Evolutionary conservation across 2,888 invertebrate genomes (phyloP), one percentile per base, ranked within the genome.

Genomic region (Trypoxylon attenuatum): DNA sequence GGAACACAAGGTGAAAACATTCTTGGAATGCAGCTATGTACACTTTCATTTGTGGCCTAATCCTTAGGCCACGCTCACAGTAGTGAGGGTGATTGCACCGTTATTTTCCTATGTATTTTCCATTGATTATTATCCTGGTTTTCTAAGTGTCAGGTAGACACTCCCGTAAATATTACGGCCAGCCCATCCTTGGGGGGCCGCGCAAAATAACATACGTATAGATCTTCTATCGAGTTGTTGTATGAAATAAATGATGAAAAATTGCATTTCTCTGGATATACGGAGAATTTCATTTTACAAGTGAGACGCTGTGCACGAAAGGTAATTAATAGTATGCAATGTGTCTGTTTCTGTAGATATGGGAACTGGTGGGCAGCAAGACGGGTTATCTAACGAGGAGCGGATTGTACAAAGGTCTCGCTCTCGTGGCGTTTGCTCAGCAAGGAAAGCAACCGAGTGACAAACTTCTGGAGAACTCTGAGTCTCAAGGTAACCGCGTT

Each of bases 401-500:
- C 22, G 88, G 87, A 79, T 82, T 91, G 19, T 91, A 90, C 79
- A 90, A 90, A 82, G 89, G 89, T 5, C 83, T 91, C 45, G 90
- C 90, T 2, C 83, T 90, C 42, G 87, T 90, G 41, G 90, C 89
- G 2, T 89, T 89, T 85, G 89, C 90, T 5, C 90, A 91, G 72
- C 90, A 90, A 75, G 90, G 90, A 19, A 90, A 89, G 80, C 87
- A 87, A 38, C 88, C 89, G 3, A 88, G 89, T 19, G 88, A 89
- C 47, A 90, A 90, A 78, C 82, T 90, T 8, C 85, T 90, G 73
- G 89, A 90, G 74, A 89, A 88, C 72, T 89, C 88, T 8, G 87
- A 87, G 79, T 84, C 86, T 73, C 85, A 84, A 84, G 86, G 86
- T 85, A 58, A 46, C 49, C 19, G 0, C 10, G 6, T 16, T 18